Base-by-base conservation (phyloP, 1,140 invertebrate species). In the Contarinia nasturtii region DNA sequence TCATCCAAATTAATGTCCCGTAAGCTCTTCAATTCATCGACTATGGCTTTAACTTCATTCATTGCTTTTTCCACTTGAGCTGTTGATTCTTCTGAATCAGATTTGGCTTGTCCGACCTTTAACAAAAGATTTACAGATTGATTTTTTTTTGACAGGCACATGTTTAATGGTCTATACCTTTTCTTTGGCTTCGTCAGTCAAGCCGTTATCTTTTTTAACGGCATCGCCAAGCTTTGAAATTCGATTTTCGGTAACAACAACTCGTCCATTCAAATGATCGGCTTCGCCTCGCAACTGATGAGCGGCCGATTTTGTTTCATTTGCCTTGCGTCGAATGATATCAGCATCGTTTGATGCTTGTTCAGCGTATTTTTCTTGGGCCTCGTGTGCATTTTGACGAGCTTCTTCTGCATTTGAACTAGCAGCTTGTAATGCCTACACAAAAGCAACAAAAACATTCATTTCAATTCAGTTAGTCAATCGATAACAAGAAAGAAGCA, bases 31-130 rank as follows among this genome's bases (percentile, higher is more conserved):
- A 96, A 66, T 51, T 89, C 79, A 33, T 77, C 72, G 50, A 83
- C 75, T 47, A 95, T 94, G 44, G 77, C 74, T 43, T 81, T 72
- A 2, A 95, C 73, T 45, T 86, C 80, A 8, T 73, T 68, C 18
- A 90, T 63, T 8, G 89, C 82, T 57, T 86, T 81, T 10, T 77
- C 67, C 0, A 94, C 86, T 67, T 85, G 81, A 49, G 79, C 76
- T 34, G 78, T 75, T 0, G 86, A 85, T 52, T 83, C 74, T 41
- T 72, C 66, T 0, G 88, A 83, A 49, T 81, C 80, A 15, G 75
- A 83, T 59, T 87, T 87, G 1, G 89, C 87, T 69, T 87, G 76
- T 33, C 86, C 86, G 14, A 93, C 89, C 74, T 87, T 71, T 21
- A 18, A 34, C 36, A 40, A 42, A n/a, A 18, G 42, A 47, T 33